Percentiles rank a stretch among this genome's conserved stretches.
These are phyloP conservation scores for Ramphastos sulfuratus DNA, from an alignment of 2,113 vertebrate genomes.

Conservation along the genomic window DNA sequence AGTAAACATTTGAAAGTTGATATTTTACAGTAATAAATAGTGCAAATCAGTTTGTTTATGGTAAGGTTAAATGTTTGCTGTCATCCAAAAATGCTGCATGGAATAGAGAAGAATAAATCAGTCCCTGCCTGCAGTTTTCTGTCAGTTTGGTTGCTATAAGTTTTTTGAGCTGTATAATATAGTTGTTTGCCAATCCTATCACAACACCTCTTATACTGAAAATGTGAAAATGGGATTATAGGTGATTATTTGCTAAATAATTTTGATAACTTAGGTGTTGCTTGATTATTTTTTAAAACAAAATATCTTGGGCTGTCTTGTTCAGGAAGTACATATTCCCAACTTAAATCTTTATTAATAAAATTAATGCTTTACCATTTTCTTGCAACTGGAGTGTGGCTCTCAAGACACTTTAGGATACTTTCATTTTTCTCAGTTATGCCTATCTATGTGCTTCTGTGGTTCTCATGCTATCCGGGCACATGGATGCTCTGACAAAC, in stretches of 20 bases:
- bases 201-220: not conserved
- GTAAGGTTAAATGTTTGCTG: not conserved
- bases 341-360: not conserved
- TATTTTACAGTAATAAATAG: not conserved
- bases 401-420: not conserved
- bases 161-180: not conserved
- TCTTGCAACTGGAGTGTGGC: not conserved
- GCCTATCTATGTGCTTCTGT: rapidly evolving
- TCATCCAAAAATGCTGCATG: not conserved
- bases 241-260: not conserved
- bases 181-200: not conserved
- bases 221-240: not conserved
- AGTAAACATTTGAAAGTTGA: not conserved
- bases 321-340: not conserved
- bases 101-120: not conserved
- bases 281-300: not conserved
- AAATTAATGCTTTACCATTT: not conserved
- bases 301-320: not conserved
- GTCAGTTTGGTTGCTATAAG: not conserved
- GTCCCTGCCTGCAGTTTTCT: not conserved
- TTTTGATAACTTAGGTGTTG: not conserved
- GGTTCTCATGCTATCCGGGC: not conserved
- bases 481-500: not conserved
- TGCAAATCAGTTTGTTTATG: not conserved
- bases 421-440: not conserved